A percentile compares a stretch with the other conserved stretches of the same genome.
Evolutionary conservation across 35 echinoderm and acorn worm genomes (phyloP).

Genomic region (Ophiothrix spiculata): DNA sequence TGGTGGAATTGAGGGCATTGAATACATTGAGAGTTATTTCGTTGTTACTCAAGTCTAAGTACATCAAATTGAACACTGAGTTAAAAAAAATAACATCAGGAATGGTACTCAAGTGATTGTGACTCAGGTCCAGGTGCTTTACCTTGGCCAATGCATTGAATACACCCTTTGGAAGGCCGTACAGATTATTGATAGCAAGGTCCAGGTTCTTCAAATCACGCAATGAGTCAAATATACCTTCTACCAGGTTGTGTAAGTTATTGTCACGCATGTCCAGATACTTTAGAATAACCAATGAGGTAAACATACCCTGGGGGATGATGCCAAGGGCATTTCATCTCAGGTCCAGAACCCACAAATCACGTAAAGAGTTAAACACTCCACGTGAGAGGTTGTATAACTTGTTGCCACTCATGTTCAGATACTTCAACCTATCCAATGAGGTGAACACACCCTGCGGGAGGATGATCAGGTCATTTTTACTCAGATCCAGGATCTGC

Average conservation of each 20-base stretch:
- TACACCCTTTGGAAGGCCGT: background rate
- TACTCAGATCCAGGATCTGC: slow-evolving; percentile 24
- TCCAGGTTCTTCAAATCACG: background rate
- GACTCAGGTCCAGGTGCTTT: background rate
- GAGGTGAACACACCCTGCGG: slow-evolving; percentile 3
- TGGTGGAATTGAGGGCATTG: too few species aligned
- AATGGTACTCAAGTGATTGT: background rate
- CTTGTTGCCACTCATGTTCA: slow-evolving; percentile 9
- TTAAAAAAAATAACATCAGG: background rate
- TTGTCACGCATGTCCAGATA: background rate
- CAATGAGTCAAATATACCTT: background rate
- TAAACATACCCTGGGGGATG: background rate
- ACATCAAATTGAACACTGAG: background rate
- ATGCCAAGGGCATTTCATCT: background rate
- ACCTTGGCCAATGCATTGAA: background rate
- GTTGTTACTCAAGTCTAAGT: background rate
- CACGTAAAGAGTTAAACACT: background rate
- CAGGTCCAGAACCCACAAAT: background rate
- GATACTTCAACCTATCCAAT: background rate
- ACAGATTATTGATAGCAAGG: background rate
- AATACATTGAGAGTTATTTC: background rate
- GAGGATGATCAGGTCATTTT: background rate
- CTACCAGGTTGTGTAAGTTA: background rate
- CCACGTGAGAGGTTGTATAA: background rate
- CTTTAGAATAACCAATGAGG: background rate